These are phyloP conservation scores for Proterorhinus semilunaris DNA, from an alignment of 2,113 vertebrate genomes.

Conservation along the genomic window DNA sequence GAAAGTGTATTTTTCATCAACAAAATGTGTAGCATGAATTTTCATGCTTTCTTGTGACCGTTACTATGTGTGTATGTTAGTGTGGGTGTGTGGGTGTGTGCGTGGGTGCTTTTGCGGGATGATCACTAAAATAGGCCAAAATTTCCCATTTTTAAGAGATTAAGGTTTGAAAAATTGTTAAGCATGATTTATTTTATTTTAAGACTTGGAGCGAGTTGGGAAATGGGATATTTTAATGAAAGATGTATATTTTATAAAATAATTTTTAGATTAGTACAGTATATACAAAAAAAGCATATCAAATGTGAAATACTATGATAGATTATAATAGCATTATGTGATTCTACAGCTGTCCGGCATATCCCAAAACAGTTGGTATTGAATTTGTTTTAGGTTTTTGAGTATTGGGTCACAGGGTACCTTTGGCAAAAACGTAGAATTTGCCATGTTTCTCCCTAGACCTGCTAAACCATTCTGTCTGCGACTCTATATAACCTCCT, in stretches of 20 bases:
- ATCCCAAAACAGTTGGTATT: constrained; percentile 66
- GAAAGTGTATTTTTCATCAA: constrained; percentile 15
- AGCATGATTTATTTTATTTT: constrained; percentile 60
- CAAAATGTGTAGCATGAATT: constrained; percentile 47
- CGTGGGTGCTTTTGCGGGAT: constrained; percentile 29
- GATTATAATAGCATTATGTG: constrained; percentile 68
- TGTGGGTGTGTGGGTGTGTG: constrained; percentile 24
- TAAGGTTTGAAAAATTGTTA: constrained; percentile 30
- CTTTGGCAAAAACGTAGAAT: constrained; percentile 52
- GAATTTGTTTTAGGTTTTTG: constrained; percentile 50
- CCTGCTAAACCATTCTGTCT: constrained; percentile 54
- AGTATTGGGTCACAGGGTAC: constrained; percentile 70
- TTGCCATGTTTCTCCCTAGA: constrained; percentile 65
- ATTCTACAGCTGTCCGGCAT: constrained; percentile 66
- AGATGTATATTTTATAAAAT: constrained; percentile 83
- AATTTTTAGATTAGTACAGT: constrained; percentile 78
- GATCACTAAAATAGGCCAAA: constrained; percentile 40
- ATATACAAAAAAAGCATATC: constrained; percentile 71
- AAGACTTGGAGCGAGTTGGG: constrained; percentile 53
- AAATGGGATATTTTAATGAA: constrained; percentile 76
- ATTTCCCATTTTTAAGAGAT: constrained; percentile 45
- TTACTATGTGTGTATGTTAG: constrained; percentile 21
- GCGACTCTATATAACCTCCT: constrained; percentile 58
- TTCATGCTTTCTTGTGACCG: constrained; percentile 36
- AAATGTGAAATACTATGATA: constrained; percentile 72